Conservation (phyloP, 2,888 invertebrate genomes). For the Drosophila monieri region DNA sequence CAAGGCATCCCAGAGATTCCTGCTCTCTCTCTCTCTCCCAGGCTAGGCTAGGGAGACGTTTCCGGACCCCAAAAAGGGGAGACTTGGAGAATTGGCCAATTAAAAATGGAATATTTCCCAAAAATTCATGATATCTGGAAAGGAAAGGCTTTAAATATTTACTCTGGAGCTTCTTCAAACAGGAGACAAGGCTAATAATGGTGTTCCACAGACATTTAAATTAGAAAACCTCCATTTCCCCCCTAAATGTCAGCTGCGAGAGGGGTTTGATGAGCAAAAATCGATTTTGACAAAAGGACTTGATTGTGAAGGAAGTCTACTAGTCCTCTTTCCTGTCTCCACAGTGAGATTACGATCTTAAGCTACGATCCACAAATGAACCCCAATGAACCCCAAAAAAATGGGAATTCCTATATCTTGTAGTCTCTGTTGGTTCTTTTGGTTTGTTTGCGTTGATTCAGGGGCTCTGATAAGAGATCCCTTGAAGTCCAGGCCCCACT, state of each 20-base stretch:
- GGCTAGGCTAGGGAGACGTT: background rate
- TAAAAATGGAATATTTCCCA: background rate
- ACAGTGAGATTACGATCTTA: background rate
- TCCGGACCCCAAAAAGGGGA: background rate
- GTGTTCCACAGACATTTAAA: no score
- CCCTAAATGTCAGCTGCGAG: background rate
- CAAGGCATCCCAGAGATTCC: constrained; percentile 58
- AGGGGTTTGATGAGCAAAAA: background rate
- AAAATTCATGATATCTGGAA: background rate
- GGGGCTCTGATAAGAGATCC: constrained; percentile 56
- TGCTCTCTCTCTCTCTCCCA: no score
- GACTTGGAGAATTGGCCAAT: constrained; percentile 7
- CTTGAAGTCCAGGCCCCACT: constrained; percentile 5
- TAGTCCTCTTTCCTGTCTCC: no score
- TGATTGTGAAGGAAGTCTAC: background rate
- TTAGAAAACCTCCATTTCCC: background rate
- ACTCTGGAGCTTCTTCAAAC: background rate
- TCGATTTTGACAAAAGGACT: background rate
- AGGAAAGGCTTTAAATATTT: background rate
- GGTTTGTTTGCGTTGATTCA: constrained; percentile 52
- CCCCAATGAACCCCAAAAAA: background rate
- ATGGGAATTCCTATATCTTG: constrained; percentile 9
- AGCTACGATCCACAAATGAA: constrained; percentile 9
- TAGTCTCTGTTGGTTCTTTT: constrained; percentile 2
- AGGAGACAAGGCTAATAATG: background rate